phyloP scores from a whole-genome alignment of 2,888 invertebrate genomes.

The Danaus chrysippus region DNA sequence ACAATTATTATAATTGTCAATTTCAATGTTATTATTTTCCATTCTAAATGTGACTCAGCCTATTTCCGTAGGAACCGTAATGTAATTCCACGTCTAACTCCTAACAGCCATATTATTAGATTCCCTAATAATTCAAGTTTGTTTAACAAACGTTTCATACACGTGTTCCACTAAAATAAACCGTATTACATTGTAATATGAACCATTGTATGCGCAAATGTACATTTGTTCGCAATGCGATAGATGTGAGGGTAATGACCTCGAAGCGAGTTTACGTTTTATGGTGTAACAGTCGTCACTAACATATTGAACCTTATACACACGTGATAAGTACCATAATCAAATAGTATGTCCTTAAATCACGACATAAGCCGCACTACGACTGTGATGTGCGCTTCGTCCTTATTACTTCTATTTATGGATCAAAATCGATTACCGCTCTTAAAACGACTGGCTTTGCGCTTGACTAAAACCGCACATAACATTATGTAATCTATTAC shows the following conservation, averaged over 20 bases:
- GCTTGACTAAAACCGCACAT: not conserved
- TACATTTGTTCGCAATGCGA: conserved; percentile 33
- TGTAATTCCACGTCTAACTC: conserved; percentile 23
- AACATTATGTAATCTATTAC: conserved; percentile 4
- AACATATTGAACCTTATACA: conserved; percentile 9
- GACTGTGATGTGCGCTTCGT: conserved; percentile 14
- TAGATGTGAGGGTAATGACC: conserved; percentile 41
- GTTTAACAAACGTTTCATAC: conserved; percentile 20
- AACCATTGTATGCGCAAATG: conserved; percentile 19
- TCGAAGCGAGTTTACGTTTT: conserved; percentile 34
- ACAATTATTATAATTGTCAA: not conserved
- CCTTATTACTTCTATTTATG: conserved; percentile 23
- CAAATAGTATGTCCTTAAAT: conserved; percentile 3
- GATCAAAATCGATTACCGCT: conserved; percentile 23
- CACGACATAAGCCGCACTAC: conserved; percentile 9
- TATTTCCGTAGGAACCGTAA: conserved; percentile 15
- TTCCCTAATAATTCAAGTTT: conserved; percentile 33
- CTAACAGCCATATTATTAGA: conserved; percentile 34
- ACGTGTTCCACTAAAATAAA: conserved; percentile 16
- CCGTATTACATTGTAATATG: conserved; percentile 22
- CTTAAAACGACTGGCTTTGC: conserved; percentile 7
- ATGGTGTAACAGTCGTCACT: conserved; percentile 12
- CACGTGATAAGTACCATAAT: conserved; percentile 16
- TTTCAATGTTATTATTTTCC: not conserved
- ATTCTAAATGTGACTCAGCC: conserved; percentile 4